Conservation (phyloP, 2,797 vertebrate species). For the Coranthus polyacanthus region DNA sequence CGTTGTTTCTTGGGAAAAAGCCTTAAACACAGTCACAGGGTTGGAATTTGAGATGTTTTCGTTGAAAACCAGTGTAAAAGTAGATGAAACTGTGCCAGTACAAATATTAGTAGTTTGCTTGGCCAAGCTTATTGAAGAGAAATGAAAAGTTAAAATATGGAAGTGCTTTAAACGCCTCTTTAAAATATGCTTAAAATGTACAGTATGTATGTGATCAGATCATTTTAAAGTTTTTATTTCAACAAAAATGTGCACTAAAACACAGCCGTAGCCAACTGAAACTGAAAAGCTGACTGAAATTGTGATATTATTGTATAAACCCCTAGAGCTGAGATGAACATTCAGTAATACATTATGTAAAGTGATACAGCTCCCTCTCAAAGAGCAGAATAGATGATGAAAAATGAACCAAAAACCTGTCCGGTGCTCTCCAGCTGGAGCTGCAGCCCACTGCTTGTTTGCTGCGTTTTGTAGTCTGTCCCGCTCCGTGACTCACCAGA, state of each 20-base stretch:
- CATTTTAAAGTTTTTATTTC: no score
- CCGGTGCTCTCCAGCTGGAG: constrained; percentile 5
- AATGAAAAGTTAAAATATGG: no score
- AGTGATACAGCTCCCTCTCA: constrained; percentile 6
- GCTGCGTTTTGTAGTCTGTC: constrained; percentile 20
- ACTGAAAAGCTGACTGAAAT: no score
- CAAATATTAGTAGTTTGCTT: background rate
- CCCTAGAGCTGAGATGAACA: constrained; percentile 3
- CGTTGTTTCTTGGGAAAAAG: no score
- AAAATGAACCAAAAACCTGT: background rate
- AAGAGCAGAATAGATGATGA: background rate
- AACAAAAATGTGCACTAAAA: no score
- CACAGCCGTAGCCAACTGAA: no score
- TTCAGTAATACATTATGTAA: constrained; percentile 2
- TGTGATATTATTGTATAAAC: constrained; percentile 4
- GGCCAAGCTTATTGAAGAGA: no score
- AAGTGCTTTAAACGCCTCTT: no score
- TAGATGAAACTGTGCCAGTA: background rate
- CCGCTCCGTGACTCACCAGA: constrained; percentile 30
- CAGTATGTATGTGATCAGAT: no score
- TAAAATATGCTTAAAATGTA: no score
- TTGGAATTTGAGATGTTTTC: no score
- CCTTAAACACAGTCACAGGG: no score
- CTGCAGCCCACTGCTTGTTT: constrained; percentile 37
- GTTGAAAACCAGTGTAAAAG: background rate